Conservation (phyloP, 2,888 invertebrate species). For the Epicampocera succincta region DNA sequence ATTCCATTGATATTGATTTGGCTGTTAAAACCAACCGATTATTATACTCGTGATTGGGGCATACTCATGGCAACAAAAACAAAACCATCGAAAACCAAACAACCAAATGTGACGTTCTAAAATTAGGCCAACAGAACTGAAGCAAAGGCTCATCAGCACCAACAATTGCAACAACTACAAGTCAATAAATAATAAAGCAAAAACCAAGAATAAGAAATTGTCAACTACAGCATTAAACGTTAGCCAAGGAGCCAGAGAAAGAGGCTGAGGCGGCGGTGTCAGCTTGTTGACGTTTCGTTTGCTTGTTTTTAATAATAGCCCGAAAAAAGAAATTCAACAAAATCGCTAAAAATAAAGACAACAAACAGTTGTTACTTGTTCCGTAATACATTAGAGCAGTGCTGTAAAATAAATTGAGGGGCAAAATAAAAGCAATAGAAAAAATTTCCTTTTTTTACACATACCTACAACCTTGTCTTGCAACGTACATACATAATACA, state of each 20-base stretch:
- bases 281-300: slow-evolving; percentile 60
- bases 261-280: slow-evolving; percentile 39
- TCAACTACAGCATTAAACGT: slow-evolving; percentile 22
- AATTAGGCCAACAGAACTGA: slow-evolving; percentile 59
- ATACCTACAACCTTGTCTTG: slow-evolving; percentile 19
- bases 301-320: slow-evolving; percentile 67
- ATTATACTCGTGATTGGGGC: slow-evolving; percentile 29
- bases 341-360: slow-evolving; percentile 35
- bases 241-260: slow-evolving; percentile 8
- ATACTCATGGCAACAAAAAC: slow-evolving; percentile 32
- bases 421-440: slow-evolving; percentile 25
- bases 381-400: slow-evolving; percentile 56
- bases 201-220: slow-evolving; percentile 43
- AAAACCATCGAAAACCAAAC: slow-evolving; percentile 31
- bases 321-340: slow-evolving; percentile 33
- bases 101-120: slow-evolving; percentile 63
- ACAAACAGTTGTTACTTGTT: slow-evolving; percentile 63
- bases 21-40: slow-evolving; percentile 15
- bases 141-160: slow-evolving; percentile 27
- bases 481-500: slow-evolving; percentile 50
- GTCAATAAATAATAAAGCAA: slow-evolving; percentile 19
- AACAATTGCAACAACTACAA: slow-evolving; percentile 44
- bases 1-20: slow-evolving; percentile 37
- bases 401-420: slow-evolving; percentile 22
- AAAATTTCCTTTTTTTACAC: slow-evolving; percentile 31